These are phyloP conservation scores for Enteromius radiatus DNA, from an alignment of 2,797 vertebrate genomes.

Conservation along the genomic window DNA sequence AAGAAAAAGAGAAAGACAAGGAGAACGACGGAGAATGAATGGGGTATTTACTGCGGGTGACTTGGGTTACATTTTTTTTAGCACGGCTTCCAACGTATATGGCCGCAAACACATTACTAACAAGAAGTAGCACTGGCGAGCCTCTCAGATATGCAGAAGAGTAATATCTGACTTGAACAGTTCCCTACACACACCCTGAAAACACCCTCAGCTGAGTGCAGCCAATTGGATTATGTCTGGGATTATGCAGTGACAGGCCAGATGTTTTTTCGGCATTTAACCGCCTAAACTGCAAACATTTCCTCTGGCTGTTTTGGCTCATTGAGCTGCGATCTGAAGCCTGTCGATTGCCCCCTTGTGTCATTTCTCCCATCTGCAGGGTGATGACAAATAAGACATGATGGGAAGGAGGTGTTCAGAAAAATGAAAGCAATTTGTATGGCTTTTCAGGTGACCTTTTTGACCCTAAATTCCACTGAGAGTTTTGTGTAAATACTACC, in stretches of 20 bases:
- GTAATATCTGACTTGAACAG: conserved; percentile 40
- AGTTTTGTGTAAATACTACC: no score
- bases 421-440: conserved; percentile 2
- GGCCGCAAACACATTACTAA: conserved; percentile 61
- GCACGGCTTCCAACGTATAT: conserved; percentile 53
- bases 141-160: conserved; percentile 52
- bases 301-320: conserved; percentile 1
- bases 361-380: conserved; percentile 25
- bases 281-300: conserved; percentile 50
- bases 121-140: conserved; percentile 48
- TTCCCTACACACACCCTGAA: conserved; percentile 41
- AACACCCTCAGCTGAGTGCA: conserved; percentile 52
- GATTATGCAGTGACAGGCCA: conserved; percentile 45
- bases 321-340: neutral
- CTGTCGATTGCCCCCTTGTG: conserved; percentile 18
- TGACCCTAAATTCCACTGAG: neutral
- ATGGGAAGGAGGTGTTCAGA: conserved; percentile 29
- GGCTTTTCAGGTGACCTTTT: neutral
- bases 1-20: conserved; percentile 30
- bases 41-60: conserved; percentile 70
- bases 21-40: conserved; percentile 63
- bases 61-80: conserved; percentile 66
- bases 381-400: conserved; percentile 27
- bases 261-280: conserved; percentile 47
- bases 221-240: conserved; percentile 50